A percentile compares a stretch with the other conserved stretches of the same genome.
Evolutionary conservation across 2,888 invertebrate genomes (phyloP).

Genomic region (Aquatica leii): DNA sequence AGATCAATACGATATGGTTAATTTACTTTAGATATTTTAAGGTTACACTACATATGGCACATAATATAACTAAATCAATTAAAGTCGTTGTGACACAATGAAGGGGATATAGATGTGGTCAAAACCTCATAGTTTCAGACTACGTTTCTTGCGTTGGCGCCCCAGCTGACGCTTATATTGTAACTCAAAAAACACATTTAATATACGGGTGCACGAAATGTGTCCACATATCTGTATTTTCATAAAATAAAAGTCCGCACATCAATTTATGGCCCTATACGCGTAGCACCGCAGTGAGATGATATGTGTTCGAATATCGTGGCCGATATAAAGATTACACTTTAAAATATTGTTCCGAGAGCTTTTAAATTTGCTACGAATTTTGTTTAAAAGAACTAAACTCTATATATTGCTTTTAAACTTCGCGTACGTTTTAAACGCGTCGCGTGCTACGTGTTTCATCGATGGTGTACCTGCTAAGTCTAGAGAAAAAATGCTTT

Average conservation of each 20-base stretch:
- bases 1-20: too few species aligned
- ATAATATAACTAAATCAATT: slow-evolving; percentile 9
- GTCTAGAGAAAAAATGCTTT: too few species aligned
- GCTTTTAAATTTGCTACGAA: slow-evolving; percentile 32
- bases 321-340: slow-evolving; percentile 37
- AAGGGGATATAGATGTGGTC: slow-evolving; percentile 45
- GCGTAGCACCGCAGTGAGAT: slow-evolving; percentile 35
- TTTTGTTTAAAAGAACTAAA: slow-evolving; percentile 31
- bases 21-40: neutral
- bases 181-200: slow-evolving; percentile 53
- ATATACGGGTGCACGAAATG: slow-evolving; percentile 51
- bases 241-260: slow-evolving; percentile 53
- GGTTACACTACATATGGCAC: neutral
- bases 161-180: slow-evolving; percentile 51
- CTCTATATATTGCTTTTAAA: slow-evolving; percentile 25
- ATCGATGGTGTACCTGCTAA: too few species aligned
- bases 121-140: slow-evolving; percentile 20
- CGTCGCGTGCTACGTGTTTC: too few species aligned
- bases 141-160: slow-evolving; percentile 30
- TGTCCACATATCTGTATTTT: slow-evolving; percentile 54
- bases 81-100: slow-evolving; percentile 36
- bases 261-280: slow-evolving; percentile 48
- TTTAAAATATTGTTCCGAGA: slow-evolving; percentile 33
- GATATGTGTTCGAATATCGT: slow-evolving; percentile 39
- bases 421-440: neutral